Evolutionary conservation across 2,797 vertebrate genomes (phyloP).

Genomic region (Synanceia verrucosa): DNA sequence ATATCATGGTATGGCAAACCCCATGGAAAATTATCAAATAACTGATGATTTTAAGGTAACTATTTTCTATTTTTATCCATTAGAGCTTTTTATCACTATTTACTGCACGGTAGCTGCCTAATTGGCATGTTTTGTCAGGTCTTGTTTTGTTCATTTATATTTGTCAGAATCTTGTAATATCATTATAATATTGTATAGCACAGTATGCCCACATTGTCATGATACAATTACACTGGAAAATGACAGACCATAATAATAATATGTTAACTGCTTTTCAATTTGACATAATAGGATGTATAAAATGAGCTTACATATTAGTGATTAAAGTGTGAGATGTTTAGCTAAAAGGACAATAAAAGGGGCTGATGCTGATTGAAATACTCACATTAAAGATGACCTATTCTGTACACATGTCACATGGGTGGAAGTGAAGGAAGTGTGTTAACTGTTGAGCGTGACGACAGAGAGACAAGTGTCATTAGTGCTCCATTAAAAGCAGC

Average conservation of each 20-base stretch:
- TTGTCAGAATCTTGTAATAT: not conserved
- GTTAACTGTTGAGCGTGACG: slow-evolving; percentile 32
- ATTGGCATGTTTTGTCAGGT: not conserved
- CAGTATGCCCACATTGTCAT: not conserved
- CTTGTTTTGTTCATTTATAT: not conserved
- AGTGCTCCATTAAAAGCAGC: slow-evolving; percentile 38
- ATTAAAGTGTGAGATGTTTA: not conserved
- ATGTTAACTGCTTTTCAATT: not conserved
- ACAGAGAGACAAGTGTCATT: slow-evolving; percentile 48
- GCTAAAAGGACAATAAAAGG: not conserved
- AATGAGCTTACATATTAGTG: not conserved
- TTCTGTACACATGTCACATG: not conserved
- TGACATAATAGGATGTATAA: not conserved
- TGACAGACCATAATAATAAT: not conserved
- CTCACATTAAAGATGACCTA: not conserved
- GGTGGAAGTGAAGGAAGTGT: slow-evolving; percentile 9
- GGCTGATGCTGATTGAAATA: not conserved
- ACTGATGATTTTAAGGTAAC: not conserved
- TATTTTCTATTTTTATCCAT: not conserved
- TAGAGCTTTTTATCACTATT: not conserved
- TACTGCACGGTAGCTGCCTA: not conserved
- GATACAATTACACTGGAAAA: not conserved
- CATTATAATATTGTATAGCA: not conserved
- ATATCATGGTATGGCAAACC: not conserved
- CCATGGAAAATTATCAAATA: not conserved